Evolutionary conservation across 2,113 vertebrate species (phyloP), one percentile per base, ranked within the genome.

Genomic region (Melanocharis versteri): DNA sequence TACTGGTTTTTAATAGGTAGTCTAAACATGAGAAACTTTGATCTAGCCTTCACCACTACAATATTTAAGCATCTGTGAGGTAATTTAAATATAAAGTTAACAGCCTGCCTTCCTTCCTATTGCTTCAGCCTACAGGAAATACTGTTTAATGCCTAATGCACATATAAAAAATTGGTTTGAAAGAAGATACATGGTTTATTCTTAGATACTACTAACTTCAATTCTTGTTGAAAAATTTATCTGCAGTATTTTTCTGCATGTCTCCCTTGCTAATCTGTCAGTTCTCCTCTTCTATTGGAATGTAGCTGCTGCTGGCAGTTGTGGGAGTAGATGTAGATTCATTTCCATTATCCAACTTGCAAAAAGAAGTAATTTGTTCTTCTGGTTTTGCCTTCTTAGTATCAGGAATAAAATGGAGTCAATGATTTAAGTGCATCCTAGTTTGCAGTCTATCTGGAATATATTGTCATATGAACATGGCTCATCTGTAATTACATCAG

Each of bases 261-360:
- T 90, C 64, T 92, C 19, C 44, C 33, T 79, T 83, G 68, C 68
- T 89, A 56, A 89, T 70, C 76, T 93, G 47, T 91, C 80, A 73
- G 40, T 78, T 94, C 70, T 66, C 39, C 78, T 50, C 60, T 94
- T 90, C 37, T 48, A 1, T 58, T 91, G 83, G 57, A 89, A 73
- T 5, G 15, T 64, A 86, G 57, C 79, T 94, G 71, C 85, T 88
- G 66, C 66, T 95, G 75, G 61, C 85, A 72, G 71, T 40, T 72
- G 92, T 95, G 88, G 88, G 90, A 90, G 95, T 88, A 93, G 28
- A 45, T 3, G 2, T 50, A 89, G 81, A 80, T 69, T 86, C 35
- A 83, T 90, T 96, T 94, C 78, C 79, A 90, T 93, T 95, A 88
- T 66, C 62, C 26, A 57, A 35, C 50, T 86, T 96, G 83, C 53